Conservation (phyloP, 2,113 vertebrate species). For the Neolamprologus sp. region DNA sequence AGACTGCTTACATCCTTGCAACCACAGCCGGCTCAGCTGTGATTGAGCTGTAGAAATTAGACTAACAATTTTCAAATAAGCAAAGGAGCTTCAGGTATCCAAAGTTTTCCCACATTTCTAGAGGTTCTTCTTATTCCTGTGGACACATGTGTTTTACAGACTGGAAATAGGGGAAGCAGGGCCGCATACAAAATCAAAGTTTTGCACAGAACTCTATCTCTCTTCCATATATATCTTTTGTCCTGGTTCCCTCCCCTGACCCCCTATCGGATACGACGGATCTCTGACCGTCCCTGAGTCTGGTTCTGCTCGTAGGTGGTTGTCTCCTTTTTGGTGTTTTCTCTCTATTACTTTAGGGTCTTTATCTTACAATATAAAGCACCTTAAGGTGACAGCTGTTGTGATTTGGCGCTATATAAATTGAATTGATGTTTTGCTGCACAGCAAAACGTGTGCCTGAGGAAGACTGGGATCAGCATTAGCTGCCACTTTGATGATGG, state of each 20-base stretch:
- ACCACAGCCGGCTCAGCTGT: background rate
- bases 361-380: background rate
- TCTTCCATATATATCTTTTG: background rate
- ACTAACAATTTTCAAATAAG: background rate
- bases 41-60: background rate
- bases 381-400: background rate
- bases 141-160: background rate
- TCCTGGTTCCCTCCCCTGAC: background rate
- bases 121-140: background rate
- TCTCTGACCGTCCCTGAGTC: background rate
- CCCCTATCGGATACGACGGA: rapidly evolving
- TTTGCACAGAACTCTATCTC: background rate
- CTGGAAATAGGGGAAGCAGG: background rate
- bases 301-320: background rate
- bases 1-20: background rate
- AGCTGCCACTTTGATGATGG: background rate
- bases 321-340: background rate
- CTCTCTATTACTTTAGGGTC: background rate
- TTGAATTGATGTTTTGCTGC: background rate
- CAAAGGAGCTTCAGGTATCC: background rate
- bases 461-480: background rate
- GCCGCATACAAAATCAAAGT: background rate
- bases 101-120: background rate
- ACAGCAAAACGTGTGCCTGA: background rate
- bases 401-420: background rate